Evolutionary conservation across 2,113 vertebrate species (phyloP).

Genomic region (Ptyas mucosa): DNA sequence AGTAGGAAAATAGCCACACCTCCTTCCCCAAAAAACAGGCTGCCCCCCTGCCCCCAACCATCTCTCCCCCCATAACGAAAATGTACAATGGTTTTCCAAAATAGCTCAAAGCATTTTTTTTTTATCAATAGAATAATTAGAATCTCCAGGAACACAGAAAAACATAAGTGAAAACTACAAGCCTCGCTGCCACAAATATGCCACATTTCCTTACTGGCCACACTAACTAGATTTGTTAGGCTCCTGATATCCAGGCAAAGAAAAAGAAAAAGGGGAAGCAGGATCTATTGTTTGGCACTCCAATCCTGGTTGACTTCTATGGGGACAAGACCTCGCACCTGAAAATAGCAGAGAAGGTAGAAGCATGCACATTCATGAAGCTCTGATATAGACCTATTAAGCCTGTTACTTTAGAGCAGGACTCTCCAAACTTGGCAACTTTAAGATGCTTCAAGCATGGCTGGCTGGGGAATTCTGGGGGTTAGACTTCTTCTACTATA

Average conservation of each 20-base stretch:
- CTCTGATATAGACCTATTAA: not conserved
- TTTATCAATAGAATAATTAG: not conserved
- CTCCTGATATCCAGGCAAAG: not conserved
- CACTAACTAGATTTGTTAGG: not conserved
- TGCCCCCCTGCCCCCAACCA: not conserved
- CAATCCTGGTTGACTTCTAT: not conserved
- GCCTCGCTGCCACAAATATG: not conserved
- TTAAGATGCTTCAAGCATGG: not conserved
- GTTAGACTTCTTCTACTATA: not conserved
- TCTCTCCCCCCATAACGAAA: not conserved
- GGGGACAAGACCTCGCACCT: not conserved
- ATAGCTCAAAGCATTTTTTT: not conserved
- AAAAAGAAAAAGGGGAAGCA: not conserved
- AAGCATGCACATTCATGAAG: not conserved
- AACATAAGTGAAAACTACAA: not conserved
- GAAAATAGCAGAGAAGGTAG: not conserved
- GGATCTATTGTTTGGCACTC: not conserved
- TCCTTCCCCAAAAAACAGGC: not conserved
- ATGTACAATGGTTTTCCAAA: not conserved
- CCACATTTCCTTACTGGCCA: not conserved
- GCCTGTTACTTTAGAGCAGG: not conserved
- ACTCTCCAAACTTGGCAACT: not conserved
- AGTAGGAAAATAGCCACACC: not conserved
- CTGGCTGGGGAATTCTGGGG: not conserved
- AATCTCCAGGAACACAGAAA: not conserved